phyloP scores from a whole-genome alignment of 2,888 invertebrate species.

The Agrotis puta region DNA sequence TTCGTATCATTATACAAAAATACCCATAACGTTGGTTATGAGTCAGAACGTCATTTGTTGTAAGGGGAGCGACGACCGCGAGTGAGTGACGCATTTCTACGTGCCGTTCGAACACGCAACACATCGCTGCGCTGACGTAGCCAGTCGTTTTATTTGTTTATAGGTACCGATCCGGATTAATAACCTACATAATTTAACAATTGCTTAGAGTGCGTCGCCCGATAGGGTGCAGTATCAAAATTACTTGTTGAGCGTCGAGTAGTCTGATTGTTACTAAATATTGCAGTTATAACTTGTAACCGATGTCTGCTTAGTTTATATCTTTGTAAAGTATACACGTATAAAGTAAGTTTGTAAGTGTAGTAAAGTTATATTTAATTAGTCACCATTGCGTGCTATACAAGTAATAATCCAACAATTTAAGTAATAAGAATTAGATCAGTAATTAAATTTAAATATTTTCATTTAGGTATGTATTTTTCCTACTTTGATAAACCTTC shows the following conservation, averaged over 20 bases:
- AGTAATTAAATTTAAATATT: too few relatives aligned
- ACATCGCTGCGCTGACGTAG: slow-evolving; percentile 63
- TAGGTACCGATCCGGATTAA: slow-evolving; percentile 63
- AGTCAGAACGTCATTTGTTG: slow-evolving; percentile 82
- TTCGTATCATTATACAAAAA: slow-evolving; percentile 57
- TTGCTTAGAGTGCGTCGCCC: slow-evolving; percentile 54
- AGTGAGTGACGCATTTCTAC: slow-evolving; percentile 74
- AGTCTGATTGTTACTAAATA: slow-evolving; percentile 17
- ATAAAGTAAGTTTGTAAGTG: neutral
- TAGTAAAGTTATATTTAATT: too few relatives aligned
- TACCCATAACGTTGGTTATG: slow-evolving; percentile 79
- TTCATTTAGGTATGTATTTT: too few relatives aligned
- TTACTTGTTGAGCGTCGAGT: slow-evolving; percentile 39
- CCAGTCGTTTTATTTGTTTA: slow-evolving; percentile 61
- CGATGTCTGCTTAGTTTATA: slow-evolving; percentile 1
- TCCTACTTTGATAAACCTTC: neutral
- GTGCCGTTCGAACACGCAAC: slow-evolving; percentile 66
- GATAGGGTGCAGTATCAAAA: slow-evolving; percentile 45
- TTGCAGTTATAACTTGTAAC: neutral
- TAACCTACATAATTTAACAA: slow-evolving; percentile 63
- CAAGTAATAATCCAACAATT: neutral
- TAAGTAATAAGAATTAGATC: neutral
- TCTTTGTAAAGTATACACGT: neutral
- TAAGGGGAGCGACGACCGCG: slow-evolving; percentile 86
- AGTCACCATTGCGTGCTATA: neutral